These are phyloP conservation scores for Pogonognathellus flavescens DNA, from an alignment of 1,140 invertebrate genomes.

Conservation along the genomic window DNA sequence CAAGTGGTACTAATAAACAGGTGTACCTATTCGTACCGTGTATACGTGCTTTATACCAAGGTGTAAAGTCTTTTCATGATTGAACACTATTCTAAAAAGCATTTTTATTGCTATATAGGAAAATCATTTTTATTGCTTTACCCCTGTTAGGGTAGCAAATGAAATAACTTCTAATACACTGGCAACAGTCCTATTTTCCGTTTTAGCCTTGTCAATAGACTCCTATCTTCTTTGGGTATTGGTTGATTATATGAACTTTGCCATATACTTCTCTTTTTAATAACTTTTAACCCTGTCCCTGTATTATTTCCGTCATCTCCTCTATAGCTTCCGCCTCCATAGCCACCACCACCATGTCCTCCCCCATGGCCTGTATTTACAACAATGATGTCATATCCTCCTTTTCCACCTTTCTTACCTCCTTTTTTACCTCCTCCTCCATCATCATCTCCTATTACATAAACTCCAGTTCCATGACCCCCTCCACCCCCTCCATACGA, in stretches of 20 bases:
- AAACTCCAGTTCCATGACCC: constrained; percentile 23
- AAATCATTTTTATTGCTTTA: no score
- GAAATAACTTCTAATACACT: neutral
- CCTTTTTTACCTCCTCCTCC: neutral
- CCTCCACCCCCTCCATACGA: neutral
- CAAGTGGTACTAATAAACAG: no score
- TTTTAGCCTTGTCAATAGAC: neutral
- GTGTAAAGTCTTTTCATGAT: no score
- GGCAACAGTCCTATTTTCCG: neutral
- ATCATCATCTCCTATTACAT: constrained; percentile 27
- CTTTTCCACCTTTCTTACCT: constrained; percentile 35
- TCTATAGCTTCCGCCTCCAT: constrained; percentile 18
- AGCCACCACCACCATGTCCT: constrained; percentile 32
- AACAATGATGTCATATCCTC: constrained; percentile 43
- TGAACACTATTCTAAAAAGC: neutral
- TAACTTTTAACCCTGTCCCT: neutral
- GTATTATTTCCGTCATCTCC: neutral
- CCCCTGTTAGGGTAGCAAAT: neutral
- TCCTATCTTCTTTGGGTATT: neutral
- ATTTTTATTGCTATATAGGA: no score
- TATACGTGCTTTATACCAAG: no score
- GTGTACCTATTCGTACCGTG: no score
- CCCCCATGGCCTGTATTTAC: constrained; percentile 53
- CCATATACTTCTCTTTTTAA: constrained; percentile 22
- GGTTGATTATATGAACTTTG: constrained; percentile 6